Percentiles rank a stretch among this genome's conserved stretches.
Evolutionary conservation across 2,797 vertebrate genomes (phyloP).

Genomic region (Channallabes apus): DNA sequence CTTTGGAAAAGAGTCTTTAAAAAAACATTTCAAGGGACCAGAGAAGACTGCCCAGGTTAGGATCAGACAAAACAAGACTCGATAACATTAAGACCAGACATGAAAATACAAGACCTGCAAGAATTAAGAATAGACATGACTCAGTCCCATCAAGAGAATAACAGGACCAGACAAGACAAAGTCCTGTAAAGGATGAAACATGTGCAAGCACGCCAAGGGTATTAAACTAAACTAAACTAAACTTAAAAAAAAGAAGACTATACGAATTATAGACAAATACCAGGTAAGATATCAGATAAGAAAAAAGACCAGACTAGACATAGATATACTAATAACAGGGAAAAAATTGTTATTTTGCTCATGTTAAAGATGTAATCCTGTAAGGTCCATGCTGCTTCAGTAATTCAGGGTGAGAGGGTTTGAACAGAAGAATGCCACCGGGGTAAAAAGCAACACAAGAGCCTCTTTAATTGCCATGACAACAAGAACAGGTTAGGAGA

Average conservation of each 20-base stretch:
- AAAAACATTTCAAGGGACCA: not conserved
- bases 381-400: not conserved
- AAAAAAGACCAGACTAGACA: not conserved
- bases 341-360: not conserved
- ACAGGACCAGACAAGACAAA: not conserved
- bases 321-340: not conserved
- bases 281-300: not conserved
- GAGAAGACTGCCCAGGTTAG: not conserved
- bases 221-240: not conserved
- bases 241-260: not conserved
- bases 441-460: not conserved
- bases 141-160: not conserved
- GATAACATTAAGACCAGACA: not conserved
- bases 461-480: not conserved
- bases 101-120: not conserved
- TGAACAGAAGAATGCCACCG: not conserved
- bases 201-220: no score
- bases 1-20: not conserved
- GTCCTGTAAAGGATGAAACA: no score
- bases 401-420: not conserved
- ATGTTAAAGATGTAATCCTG: not conserved
- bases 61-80: not conserved
- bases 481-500: not conserved
- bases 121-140: not conserved
- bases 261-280: not conserved